Conservation (phyloP, 2,113 vertebrate species). For the Mastomys natalensis region DNA sequence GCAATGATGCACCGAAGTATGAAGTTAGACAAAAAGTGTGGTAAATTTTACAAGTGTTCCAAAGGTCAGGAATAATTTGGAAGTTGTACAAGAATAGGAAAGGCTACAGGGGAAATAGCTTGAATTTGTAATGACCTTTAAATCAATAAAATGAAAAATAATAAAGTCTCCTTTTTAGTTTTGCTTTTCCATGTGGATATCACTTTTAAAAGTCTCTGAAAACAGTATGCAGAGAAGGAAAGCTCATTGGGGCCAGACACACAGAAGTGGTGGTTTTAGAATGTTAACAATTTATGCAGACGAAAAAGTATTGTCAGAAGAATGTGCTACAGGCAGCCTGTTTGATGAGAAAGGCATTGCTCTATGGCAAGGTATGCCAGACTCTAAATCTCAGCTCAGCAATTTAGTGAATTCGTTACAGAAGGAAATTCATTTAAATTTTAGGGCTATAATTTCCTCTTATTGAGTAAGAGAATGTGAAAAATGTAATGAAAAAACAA, state of each 20-base stretch:
- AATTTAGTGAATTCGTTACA: background rate
- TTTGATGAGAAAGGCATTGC: background rate
- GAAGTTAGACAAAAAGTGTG: slow-evolving; percentile 80
- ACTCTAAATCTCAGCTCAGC: background rate
- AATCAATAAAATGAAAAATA: slow-evolving; percentile 81
- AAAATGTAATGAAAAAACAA: background rate
- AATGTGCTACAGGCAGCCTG: background rate
- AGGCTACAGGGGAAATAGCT: slow-evolving; percentile 76
- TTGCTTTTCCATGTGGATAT: slow-evolving; percentile 55
- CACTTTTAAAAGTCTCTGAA: slow-evolving; percentile 61
- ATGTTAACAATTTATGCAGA: background rate
- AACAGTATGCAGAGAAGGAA: slow-evolving; percentile 65
- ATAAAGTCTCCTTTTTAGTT: slow-evolving; percentile 43
- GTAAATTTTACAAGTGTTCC: slow-evolving; percentile 79
- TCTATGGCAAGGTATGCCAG: background rate
- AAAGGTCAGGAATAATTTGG: slow-evolving; percentile 82
- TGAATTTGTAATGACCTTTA: slow-evolving; percentile 85
- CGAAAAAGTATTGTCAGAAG: background rate
- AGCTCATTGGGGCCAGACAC: slow-evolving; percentile 63
- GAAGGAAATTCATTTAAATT: background rate
- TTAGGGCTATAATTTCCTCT: background rate
- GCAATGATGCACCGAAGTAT: slow-evolving; percentile 75
- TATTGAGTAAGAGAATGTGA: background rate
- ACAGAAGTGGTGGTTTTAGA: background rate
- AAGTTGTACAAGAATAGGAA: slow-evolving; percentile 78